phyloP scores from a whole-genome alignment of 2,797 vertebrate species.

The Ciconia nigra region DNA sequence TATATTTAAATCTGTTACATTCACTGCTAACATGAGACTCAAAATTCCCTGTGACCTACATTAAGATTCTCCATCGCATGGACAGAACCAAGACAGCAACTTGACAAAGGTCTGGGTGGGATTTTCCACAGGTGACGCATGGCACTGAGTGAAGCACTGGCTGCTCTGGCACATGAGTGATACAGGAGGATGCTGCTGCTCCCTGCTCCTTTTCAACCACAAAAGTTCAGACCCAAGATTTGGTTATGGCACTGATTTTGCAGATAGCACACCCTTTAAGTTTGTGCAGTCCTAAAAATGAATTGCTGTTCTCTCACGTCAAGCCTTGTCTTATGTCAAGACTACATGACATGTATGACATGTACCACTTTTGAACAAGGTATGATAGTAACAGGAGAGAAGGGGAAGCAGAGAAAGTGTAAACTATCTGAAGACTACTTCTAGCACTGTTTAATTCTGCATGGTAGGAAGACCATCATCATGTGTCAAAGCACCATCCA shows the following conservation, averaged over 20 bases:
- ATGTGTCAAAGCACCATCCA: not conserved
- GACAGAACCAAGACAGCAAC: not conserved
- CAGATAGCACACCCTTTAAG: not conserved
- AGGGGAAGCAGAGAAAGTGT: not conserved
- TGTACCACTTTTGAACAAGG: not conserved
- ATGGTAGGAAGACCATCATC: not conserved
- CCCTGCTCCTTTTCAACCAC: not conserved
- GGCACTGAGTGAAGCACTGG: not conserved
- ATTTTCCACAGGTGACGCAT: rapidly evolving
- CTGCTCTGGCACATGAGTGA: not conserved
- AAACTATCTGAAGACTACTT: not conserved
- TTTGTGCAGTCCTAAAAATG: not conserved
- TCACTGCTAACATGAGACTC: not conserved
- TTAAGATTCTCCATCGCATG: not conserved
- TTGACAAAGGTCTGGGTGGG: not conserved
- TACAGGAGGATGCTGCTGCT: not conserved
- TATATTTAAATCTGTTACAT: not conserved
- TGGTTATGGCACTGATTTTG: not conserved
- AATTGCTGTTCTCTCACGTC: not conserved
- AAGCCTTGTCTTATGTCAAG: not conserved
- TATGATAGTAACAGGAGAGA: not conserved
- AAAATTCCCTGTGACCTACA: not conserved
- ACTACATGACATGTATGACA: not conserved
- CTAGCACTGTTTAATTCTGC: not conserved
- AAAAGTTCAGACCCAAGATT: not conserved